Percentiles rank a stretch among this genome's conserved stretches.
Evolutionary conservation across 2,113 vertebrate species (phyloP).

Genomic region (Dasyornis broadbenti): DNA sequence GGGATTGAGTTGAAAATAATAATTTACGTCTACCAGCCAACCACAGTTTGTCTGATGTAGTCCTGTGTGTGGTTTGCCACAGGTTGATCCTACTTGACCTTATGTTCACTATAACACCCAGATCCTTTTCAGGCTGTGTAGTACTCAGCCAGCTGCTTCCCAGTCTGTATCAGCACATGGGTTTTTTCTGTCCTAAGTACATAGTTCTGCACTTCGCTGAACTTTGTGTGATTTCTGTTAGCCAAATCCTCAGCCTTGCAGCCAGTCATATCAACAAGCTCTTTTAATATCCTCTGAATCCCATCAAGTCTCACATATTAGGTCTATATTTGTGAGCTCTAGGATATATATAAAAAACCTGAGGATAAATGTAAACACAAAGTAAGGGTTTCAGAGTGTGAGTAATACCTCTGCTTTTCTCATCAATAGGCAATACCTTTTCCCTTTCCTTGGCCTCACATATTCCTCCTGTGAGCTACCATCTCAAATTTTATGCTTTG

Average conservation of each 20-base stretch:
- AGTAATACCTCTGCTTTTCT: background rate
- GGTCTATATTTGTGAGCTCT: background rate
- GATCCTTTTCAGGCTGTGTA: background rate
- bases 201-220: background rate
- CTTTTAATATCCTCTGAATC: background rate
- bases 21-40: background rate
- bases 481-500: background rate
- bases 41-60: background rate
- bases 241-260: background rate
- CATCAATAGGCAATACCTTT: background rate
- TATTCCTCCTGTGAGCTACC: background rate
- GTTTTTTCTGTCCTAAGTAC: background rate
- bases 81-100: background rate
- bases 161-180: background rate
- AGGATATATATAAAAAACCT: background rate
- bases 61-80: background rate
- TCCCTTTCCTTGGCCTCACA: background rate
- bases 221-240: background rate
- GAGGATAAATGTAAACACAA: background rate
- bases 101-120: background rate
- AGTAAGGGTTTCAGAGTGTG: background rate
- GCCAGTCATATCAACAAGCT: background rate
- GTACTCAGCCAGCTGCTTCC: background rate
- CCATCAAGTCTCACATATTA: background rate
- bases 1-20: background rate